Conservation (phyloP, 2,888 invertebrate genomes). For the Acronicta aceris region DNA sequence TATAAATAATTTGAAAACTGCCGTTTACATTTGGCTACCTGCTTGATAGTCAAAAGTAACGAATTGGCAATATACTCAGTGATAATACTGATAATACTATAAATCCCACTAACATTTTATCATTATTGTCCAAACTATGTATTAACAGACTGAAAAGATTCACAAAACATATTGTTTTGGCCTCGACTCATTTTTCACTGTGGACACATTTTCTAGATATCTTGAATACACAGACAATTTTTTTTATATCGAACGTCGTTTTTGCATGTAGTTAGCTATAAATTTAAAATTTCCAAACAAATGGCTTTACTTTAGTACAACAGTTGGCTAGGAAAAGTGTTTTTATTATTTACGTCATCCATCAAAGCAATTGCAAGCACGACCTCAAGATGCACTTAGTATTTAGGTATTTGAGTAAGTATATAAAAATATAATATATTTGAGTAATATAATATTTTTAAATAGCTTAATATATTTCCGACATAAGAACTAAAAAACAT, state of each 20-base stretch:
- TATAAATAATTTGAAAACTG: background rate
- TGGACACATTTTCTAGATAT: constrained; percentile 38
- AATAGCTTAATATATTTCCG: too few species aligned
- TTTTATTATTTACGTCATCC: constrained; percentile 2
- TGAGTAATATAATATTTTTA: too few species aligned
- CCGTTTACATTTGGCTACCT: background rate
- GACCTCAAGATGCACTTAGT: background rate
- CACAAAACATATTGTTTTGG: constrained; percentile 40
- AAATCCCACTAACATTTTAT: constrained; percentile 13
- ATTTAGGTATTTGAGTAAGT: too few species aligned
- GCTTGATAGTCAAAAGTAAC: constrained; percentile 17
- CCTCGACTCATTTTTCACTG: constrained; percentile 32
- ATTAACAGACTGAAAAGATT: constrained; percentile 31
- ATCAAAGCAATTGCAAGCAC: background rate
- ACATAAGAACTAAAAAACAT: too few species aligned
- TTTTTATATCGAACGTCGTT: constrained; percentile 33
- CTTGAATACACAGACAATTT: constrained; percentile 41
- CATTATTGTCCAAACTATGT: constrained; percentile 39
- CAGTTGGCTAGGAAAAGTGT: background rate
- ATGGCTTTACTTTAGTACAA: constrained; percentile 5
- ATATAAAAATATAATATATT: too few species aligned
- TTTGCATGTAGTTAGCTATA: constrained; percentile 28
- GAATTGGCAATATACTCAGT: background rate
- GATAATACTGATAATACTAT: background rate
- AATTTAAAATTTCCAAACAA: constrained; percentile 22